phyloP scores from a whole-genome alignment of 2,888 invertebrate species.

The Synergus gifuensis region DNA sequence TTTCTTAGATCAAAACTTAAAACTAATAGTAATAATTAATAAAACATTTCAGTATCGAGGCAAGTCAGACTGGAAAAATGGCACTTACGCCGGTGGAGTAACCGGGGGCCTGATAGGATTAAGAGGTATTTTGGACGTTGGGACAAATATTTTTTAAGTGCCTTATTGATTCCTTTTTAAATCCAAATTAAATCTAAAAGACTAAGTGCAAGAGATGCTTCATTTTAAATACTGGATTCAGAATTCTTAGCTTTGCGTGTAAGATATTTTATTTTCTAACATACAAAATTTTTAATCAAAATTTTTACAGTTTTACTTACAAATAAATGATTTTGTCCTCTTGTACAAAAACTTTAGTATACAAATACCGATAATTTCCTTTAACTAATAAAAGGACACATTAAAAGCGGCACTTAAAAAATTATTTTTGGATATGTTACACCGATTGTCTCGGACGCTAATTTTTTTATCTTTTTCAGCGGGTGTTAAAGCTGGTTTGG shows the following conservation, averaged over 20 bases:
- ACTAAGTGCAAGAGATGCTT: neutral
- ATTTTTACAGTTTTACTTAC: neutral
- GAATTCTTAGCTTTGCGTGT: neutral
- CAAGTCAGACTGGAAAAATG: constrained; percentile 97
- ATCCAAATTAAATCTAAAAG: neutral
- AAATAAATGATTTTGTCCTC: neutral
- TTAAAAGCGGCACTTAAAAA: constrained; percentile 37
- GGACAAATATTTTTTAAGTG: neutral
- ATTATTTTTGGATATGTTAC: constrained; percentile 43
- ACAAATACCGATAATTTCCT: neutral
- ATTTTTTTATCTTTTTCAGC: constrained; percentile 81
- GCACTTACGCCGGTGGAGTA: constrained; percentile 95
- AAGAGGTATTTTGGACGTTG: constrained; percentile 80
- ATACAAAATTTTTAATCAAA: neutral
- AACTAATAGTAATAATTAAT: constrained; percentile 42
- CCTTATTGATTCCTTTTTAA: neutral
- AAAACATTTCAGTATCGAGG: constrained; percentile 84
- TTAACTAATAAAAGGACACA: neutral
- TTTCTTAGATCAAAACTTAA: neutral
- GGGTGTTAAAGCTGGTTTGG: constrained; percentile 93
- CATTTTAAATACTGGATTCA: neutral
- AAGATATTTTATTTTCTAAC: neutral
- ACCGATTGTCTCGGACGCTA: constrained; percentile 39
- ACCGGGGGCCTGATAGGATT: constrained; percentile 96
- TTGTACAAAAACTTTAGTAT: neutral